Evolutionary conservation across 1,140 invertebrate genomes (phyloP).

Genomic region (Triops cancriformis): DNA sequence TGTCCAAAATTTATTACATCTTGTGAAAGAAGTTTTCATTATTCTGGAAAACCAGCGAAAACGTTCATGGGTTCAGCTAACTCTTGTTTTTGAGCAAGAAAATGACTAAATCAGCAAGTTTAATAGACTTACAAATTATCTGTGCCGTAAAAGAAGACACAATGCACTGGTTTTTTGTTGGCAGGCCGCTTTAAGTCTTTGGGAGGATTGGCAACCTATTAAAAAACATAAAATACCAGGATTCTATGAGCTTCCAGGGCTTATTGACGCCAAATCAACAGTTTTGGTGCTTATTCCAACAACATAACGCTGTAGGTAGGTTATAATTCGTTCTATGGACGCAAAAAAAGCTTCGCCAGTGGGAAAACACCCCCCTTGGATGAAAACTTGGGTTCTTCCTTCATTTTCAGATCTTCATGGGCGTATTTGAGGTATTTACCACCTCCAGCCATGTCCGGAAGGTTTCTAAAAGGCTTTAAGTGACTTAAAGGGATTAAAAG

Average conservation of each 20-base stretch:
- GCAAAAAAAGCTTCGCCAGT: too few relatives aligned
- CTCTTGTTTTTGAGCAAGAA: conserved; percentile 22
- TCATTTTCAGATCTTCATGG: too few relatives aligned
- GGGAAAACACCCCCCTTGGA: too few relatives aligned
- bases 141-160: conserved; percentile 87
- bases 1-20: too few relatives aligned
- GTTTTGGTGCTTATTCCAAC: too few relatives aligned
- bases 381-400: too few relatives aligned
- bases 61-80: conserved; percentile 11
- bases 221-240: conserved; percentile 31
- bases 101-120: not conserved
- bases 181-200: conserved; percentile 53
- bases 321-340: too few relatives aligned
- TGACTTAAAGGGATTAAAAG: not conserved
- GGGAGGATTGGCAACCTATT: conserved; percentile 62
- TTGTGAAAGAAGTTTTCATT: too few relatives aligned
- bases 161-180: conserved; percentile 55
- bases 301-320: not conserved
- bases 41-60: not conserved
- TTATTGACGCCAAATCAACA: not conserved
- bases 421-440: too few relatives aligned
- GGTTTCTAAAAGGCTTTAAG: too few relatives aligned
- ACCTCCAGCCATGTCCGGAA: too few relatives aligned
- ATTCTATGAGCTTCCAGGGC: not conserved
- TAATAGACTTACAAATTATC: conserved; percentile 77